Percentiles rank a stretch among this genome's conserved stretches.
Conservation (phyloP, 2,888 invertebrate genomes). For the Mongoloraphidia duomilia region DNA sequence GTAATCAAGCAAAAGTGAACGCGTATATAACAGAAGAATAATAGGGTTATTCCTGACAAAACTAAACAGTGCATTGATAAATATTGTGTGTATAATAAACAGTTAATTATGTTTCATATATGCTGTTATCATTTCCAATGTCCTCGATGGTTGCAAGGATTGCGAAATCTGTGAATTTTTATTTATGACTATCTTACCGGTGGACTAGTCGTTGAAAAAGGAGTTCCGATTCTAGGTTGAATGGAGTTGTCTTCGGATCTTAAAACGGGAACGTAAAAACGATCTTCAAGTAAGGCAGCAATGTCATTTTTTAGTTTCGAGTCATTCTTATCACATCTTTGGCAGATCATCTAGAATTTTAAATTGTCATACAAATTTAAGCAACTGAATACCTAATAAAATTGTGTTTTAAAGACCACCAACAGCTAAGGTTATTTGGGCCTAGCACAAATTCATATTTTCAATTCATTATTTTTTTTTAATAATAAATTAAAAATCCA, state of each 20-base stretch:
- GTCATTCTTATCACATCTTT: conserved; percentile 36
- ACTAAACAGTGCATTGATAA: too few species aligned
- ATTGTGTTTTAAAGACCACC: not conserved
- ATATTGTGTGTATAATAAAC: too few species aligned
- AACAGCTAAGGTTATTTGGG: not conserved
- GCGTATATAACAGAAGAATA: too few species aligned
- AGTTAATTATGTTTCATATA: too few species aligned
- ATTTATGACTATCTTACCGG: conserved; percentile 35
- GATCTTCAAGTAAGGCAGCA: conserved; percentile 47
- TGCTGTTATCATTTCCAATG: too few species aligned
- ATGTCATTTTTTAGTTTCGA: conserved; percentile 39
- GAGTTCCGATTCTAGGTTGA: conserved; percentile 62
- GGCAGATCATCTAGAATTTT: conserved; percentile 56
- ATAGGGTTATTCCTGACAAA: too few species aligned
- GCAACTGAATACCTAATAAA: conserved; percentile 4
- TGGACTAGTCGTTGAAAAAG: conserved; percentile 57
- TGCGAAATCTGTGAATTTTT: too few species aligned
- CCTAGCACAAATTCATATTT: too few species aligned
- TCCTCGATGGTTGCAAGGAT: too few species aligned
- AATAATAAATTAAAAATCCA: too few species aligned
- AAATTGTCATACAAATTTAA: not conserved
- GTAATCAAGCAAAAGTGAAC: too few species aligned
- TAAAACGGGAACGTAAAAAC: conserved; percentile 78
- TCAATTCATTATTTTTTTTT: too few species aligned
- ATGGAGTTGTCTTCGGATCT: conserved; percentile 60